A percentile compares a stretch with the other conserved stretches of the same genome.
These are phyloP conservation scores for Circaetus cinerascens DNA, from an alignment of 2,113 vertebrate genomes.

Conservation along the genomic window DNA sequence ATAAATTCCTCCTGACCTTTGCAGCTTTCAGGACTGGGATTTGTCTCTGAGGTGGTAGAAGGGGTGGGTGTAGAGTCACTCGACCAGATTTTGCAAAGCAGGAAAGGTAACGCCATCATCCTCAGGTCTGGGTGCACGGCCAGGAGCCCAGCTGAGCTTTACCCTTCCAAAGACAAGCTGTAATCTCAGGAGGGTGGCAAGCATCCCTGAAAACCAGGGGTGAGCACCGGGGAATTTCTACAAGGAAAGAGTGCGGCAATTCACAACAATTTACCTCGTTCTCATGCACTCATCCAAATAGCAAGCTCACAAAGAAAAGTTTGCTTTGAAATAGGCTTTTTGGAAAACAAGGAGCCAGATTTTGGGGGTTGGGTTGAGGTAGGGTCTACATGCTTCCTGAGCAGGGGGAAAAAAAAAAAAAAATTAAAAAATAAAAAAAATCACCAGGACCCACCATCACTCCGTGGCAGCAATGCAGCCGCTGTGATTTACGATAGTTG, in stretches of 20 bases:
- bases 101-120: neutral
- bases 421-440: too few relatives aligned
- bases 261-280: neutral
- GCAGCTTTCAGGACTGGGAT: neutral
- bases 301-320: neutral
- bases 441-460: neutral
- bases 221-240: neutral
- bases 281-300: neutral
- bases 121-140: neutral
- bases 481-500: fast-evolving
- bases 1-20: neutral
- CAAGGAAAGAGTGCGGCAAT: neutral
- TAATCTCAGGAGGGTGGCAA: too few relatives aligned
- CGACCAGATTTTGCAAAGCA: neutral
- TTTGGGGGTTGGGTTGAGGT: neutral
- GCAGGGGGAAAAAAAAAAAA: too few relatives aligned
- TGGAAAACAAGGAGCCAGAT: neutral
- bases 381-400: too few relatives aligned
- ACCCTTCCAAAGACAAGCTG: neutral
- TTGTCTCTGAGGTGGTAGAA: neutral
- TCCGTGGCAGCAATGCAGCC: fast-evolving
- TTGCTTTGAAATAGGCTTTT: neutral
- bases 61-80: too few relatives aligned
- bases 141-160: neutral
- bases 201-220: neutral